Evolutionary conservation across 2,888 invertebrate species (phyloP).

Genomic region (Itoplectis maculator): DNA sequence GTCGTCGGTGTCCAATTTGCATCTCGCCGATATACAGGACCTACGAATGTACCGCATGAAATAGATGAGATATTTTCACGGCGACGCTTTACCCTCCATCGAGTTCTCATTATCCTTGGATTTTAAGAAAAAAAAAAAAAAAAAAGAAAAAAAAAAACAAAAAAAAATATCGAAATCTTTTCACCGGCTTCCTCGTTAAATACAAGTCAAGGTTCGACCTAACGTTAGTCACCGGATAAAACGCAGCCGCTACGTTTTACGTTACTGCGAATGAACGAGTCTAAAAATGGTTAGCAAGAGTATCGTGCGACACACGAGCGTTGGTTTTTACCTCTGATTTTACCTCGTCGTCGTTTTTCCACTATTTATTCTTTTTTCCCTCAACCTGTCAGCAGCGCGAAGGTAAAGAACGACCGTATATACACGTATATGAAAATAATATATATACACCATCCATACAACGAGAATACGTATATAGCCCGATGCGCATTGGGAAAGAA

Average conservation of each 20-base stretch:
- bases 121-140: neutral
- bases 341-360: slow-evolving; percentile 35
- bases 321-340: slow-evolving; percentile 31
- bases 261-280: slow-evolving; percentile 13
- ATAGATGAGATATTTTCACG: slow-evolving; percentile 10
- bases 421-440: slow-evolving; percentile 14
- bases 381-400: slow-evolving; percentile 40
- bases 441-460: slow-evolving; percentile 24
- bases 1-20: neutral
- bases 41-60: neutral
- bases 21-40: neutral
- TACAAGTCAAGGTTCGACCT: slow-evolving; percentile 1
- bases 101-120: neutral
- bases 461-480: slow-evolving; percentile 34
- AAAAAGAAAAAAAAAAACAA: neutral
- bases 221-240: neutral
- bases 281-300: slow-evolving; percentile 26
- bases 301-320: slow-evolving; percentile 40
- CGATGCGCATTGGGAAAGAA: slow-evolving; percentile 43
- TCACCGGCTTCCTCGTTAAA: slow-evolving; percentile 2
- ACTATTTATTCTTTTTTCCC: slow-evolving; percentile 48
- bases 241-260: neutral
- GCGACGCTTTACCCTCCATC: neutral
- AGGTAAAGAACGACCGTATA: slow-evolving; percentile 30
- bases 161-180: neutral